Evolutionary conservation across 1,140 invertebrate species (phyloP), one percentile per base, ranked within the genome.

Genomic region (Idris sp.): DNA sequence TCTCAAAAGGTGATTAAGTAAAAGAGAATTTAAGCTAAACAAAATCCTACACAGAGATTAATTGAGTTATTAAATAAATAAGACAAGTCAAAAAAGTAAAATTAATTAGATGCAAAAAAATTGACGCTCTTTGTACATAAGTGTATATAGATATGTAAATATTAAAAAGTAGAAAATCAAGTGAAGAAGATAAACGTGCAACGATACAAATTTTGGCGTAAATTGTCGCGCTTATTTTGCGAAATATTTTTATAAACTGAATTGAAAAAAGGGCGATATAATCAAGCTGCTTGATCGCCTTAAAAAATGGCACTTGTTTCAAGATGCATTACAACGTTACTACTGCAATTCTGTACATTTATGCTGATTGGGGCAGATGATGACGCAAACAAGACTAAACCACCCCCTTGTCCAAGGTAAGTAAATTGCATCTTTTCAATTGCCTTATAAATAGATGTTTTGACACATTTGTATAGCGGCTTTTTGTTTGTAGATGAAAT

Each of bases 351-450:
- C 62, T 49, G 65, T 48, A 56, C 61, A 40, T 56, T 80, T 51
- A 67, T 79, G 56, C 43, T 79, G 49, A 54, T 49, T 65, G 41
- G 74, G 58, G 72, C 71, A 31, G 73, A 77, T 43, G 74, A 49
- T 31, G 30, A 36, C 46, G 41, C 11, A 30, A 48, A 61, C 41
- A 75, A 54, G 49, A 25, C 19, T 0, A 82, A 81, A 74, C 81
- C 71, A 16, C 74, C 76, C 59, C 84, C 84, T n/a, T 85, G 84
- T 59, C 40, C 62, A 35, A 85, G 84, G 84, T 84, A 84, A 85
- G 83, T 83, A 2, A n/a, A n/a, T n/a, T n/a, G n/a, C n/a, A n/a
- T n/a, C n/a, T n/a, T n/a, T n/a, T n/a, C n/a, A n/a, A n/a, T n/a
- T n/a, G n/a, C n/a, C n/a, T n/a, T n/a, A n/a, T n/a, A n/a, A n/a